Base-by-base conservation (phyloP, 2,888 invertebrate species). In the Clanis bilineata region DNA sequence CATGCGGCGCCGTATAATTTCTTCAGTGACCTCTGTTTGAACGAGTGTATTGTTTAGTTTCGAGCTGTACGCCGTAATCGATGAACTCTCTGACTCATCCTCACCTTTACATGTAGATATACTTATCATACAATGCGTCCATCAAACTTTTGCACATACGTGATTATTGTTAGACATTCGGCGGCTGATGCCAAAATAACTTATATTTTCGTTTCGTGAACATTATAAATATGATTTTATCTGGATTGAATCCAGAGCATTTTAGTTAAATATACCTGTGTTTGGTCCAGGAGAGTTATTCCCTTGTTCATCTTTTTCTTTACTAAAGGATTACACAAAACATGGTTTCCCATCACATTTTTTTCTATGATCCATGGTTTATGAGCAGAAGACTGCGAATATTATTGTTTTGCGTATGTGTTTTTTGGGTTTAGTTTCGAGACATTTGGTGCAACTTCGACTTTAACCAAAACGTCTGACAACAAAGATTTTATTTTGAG, bases 1-100 rank as follows among this genome's bases (percentile, higher is more conserved):
- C 84, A 88, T 84, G 79, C 76, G 65, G 62, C 73, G 73, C 73
- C 72, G 51, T 75, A 79, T 80, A 83, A 84, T 84, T 83, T 80
- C 81, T 76, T 80, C 72, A 73, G 73, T 85, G 83, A 88, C 86
- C 88, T 85, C 83, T 86, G 83, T 79, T 77, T 77, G 10, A 58
- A 18, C 25, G 51, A 45, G 9, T 28, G 15, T 28, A 51, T 51
- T 58, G 39, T 69, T 83, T 87, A 88, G 83, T 85, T 73, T 79
- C 70, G 70, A 72, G 75, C 65, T 59, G 70, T 72, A 72, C 69
- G 69, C 62, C 66, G 71, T 71, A 75, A 71, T 74, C 68, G 70
- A 68, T 72, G 66, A 64, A 68, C 68, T 28, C 64, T 66, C 64
- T 88, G 85, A 88, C 69, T 86, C 84, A 87, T 74, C n/a, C 7